Conservation (phyloP, 2,797 vertebrate genomes). For the Odontamblyopus lacepedii region DNA sequence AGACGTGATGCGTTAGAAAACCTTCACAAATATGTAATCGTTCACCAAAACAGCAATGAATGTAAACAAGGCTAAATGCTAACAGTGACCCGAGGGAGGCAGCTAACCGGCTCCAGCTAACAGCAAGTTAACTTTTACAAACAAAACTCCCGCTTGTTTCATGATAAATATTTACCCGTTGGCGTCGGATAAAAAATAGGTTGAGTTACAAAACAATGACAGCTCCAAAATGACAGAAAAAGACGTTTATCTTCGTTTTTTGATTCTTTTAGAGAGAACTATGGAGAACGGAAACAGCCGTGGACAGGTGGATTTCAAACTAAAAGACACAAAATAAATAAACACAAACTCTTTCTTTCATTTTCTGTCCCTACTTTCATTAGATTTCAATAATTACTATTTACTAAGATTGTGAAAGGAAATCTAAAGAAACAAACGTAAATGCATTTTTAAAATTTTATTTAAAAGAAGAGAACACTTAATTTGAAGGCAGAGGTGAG, state of each 20-base stretch:
- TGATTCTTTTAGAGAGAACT: neutral
- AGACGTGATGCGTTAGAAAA: neutral
- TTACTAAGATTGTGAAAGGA: too few relatives aligned
- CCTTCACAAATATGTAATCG: neutral
- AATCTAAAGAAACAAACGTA: too few relatives aligned
- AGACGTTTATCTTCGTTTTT: neutral
- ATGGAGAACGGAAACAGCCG: neutral
- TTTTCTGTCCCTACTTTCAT: too few relatives aligned
- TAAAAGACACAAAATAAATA: neutral
- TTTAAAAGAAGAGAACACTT: too few relatives aligned
- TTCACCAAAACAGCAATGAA: neutral
- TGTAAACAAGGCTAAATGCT: neutral
- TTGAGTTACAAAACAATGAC: neutral
- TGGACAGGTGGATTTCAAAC: neutral
- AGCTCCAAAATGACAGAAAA: neutral
- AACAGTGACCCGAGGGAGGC: neutral
- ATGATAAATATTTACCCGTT: neutral
- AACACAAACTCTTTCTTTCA: too few relatives aligned
- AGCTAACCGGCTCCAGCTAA: slow-evolving; percentile 9
- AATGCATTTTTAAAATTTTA: too few relatives aligned
- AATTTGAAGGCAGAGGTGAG: too few relatives aligned
- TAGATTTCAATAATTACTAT: too few relatives aligned
- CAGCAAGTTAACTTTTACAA: neutral
- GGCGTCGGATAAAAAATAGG: neutral
- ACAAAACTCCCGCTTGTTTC: neutral